Percentiles rank a stretch among this genome's conserved stretches.
Evolutionary conservation across 1,140 invertebrate species (phyloP).

Genomic region (Archivesica marissinica): DNA sequence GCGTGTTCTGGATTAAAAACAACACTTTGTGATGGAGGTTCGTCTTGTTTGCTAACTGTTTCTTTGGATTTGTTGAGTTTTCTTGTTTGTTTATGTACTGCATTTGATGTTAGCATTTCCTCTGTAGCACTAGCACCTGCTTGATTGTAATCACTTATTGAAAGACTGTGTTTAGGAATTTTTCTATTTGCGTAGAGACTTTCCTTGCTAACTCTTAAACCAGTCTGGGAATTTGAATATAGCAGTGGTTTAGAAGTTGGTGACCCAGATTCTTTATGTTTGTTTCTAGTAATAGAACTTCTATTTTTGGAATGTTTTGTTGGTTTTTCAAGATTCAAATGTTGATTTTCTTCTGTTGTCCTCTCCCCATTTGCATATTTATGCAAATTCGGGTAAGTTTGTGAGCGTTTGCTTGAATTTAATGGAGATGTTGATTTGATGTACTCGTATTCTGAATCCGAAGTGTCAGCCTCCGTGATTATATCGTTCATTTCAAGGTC

Average conservation of each 20-base stretch:
- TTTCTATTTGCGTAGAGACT: not conserved
- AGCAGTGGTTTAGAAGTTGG: slow-evolving; percentile 19
- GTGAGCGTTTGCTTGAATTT: slow-evolving; percentile 23
- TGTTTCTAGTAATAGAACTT: not conserved
- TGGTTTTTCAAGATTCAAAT: not conserved
- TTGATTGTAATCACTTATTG: not conserved
- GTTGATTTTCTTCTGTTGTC: not conserved
- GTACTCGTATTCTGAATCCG: slow-evolving; percentile 46
- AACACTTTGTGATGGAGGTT: not conserved
- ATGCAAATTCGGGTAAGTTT: slow-evolving; percentile 62
- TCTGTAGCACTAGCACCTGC: not conserved
- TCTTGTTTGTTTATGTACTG: not conserved
- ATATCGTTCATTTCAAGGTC: slow-evolving; percentile 79
- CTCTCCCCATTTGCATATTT: not conserved
- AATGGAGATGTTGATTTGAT: slow-evolving; percentile 25
- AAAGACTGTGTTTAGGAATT: slow-evolving; percentile 17
- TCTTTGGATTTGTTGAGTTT: not conserved
- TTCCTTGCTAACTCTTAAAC: not conserved
- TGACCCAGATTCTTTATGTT: not conserved
- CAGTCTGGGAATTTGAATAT: not conserved
- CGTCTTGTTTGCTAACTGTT: not conserved
- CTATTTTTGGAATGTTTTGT: slow-evolving; percentile 3
- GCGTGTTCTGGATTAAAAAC: not conserved
- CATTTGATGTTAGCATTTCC: not conserved
- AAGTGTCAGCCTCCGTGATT: slow-evolving; percentile 75